Conservation (phyloP, 1,140 invertebrate species). For the Pogonomyrmex californicus region DNA sequence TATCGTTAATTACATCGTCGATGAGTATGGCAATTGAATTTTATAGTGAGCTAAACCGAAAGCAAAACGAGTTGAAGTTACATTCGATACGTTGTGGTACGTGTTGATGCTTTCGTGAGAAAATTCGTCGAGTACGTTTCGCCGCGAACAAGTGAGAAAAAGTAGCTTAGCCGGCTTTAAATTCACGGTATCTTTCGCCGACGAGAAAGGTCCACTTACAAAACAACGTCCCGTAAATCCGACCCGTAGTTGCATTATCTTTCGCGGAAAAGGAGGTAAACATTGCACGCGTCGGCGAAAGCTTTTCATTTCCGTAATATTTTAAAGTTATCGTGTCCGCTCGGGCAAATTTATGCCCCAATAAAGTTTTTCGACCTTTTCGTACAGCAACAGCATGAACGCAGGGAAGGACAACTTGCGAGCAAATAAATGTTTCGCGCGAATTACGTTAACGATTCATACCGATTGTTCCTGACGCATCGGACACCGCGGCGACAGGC, state of each 20-base stretch:
- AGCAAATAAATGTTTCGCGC: constrained; percentile 62
- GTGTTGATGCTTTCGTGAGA: constrained; percentile 48
- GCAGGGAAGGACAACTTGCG: constrained; percentile 56
- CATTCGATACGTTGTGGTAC: background rate
- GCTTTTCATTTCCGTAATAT: constrained; percentile 86
- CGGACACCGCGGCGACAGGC: constrained; percentile 1
- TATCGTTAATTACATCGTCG: background rate
- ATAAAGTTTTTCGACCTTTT: constrained; percentile 81
- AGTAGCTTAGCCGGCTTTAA: constrained; percentile 80
- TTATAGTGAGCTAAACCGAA: background rate
- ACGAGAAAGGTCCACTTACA: constrained; percentile 80
- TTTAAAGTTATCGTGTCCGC: constrained; percentile 86
- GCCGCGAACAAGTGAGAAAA: constrained; percentile 69
- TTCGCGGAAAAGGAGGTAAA: constrained; percentile 85
- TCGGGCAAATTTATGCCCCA: constrained; percentile 83
- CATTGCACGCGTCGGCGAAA: constrained; percentile 81
- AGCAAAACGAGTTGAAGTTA: background rate
- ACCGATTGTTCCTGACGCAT: constrained; percentile 2
- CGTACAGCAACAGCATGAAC: constrained; percentile 51
- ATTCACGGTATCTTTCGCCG: constrained; percentile 82
- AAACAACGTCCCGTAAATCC: constrained; percentile 84
- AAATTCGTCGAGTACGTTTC: constrained; percentile 61
- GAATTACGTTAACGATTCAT: constrained; percentile 66
- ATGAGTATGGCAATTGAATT: background rate
- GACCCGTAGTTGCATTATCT: constrained; percentile 83